Evolutionary conservation across 1,140 invertebrate species (phyloP).

Genomic region (Drosophila micromelanica): DNA sequence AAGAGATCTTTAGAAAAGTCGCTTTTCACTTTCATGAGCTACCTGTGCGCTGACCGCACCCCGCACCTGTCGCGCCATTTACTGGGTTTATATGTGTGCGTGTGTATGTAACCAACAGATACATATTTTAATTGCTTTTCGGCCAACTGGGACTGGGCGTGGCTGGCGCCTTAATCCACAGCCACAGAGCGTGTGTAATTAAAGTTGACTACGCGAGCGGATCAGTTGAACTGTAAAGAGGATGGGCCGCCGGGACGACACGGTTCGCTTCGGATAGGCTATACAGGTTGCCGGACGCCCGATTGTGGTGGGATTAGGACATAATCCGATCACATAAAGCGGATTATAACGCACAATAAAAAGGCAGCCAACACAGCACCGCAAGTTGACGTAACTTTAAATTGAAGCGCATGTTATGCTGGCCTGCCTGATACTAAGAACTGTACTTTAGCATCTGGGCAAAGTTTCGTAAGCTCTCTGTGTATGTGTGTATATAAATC

Average conservation of each 20-base stretch:
- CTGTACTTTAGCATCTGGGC: conserved; percentile 28
- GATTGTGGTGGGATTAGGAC: conserved; percentile 67
- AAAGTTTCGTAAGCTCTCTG: conserved; percentile 58
- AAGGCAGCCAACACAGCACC: conserved; percentile 27
- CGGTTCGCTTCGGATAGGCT: conserved; percentile 7
- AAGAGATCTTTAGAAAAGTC: conserved; percentile 59
- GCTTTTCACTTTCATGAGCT: conserved; percentile 51
- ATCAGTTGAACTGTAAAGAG: conserved; percentile 54
- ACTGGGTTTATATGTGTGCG: background rate
- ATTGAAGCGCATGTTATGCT: conserved; percentile 46
- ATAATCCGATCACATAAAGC: conserved; percentile 81
- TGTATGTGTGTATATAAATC: conserved; percentile 37
- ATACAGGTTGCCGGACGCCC: conserved; percentile 36
- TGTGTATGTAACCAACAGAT: conserved; percentile 47
- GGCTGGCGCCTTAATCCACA: conserved; percentile 57
- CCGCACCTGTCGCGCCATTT: background rate
- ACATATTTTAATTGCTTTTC: conserved; percentile 77
- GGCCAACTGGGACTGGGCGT: conserved; percentile 49
- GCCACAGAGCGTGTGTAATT: conserved; percentile 66
- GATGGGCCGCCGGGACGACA: conserved; percentile 2
- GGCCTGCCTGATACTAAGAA: conserved; percentile 2
- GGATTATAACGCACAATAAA: conserved; percentile 75
- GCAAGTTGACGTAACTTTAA: conserved; percentile 67
- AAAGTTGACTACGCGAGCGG: conserved; percentile 71
- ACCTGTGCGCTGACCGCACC: conserved; percentile 14